A percentile compares a stretch with the other conserved stretches of the same genome.
These are phyloP conservation scores for Dermatophagoides farinae DNA, from an alignment of 1,140 invertebrate species.

Conservation along the genomic window DNA sequence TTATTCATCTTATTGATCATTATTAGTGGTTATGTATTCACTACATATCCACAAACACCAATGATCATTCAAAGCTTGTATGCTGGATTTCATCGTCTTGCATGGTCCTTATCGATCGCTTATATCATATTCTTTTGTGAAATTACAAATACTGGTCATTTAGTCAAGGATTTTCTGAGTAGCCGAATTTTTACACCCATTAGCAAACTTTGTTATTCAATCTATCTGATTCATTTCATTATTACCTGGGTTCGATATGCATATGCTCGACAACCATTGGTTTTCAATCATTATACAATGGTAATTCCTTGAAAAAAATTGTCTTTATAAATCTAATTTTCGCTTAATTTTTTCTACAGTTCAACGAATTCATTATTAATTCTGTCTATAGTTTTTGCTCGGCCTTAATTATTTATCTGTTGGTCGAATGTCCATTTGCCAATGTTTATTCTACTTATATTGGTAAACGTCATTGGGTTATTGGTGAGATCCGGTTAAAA, in stretches of 20 bases:
- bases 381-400: slow-evolving; percentile 15
- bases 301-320: slow-evolving; percentile 10
- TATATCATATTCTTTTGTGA: slow-evolving; percentile 32
- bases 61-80: slow-evolving; percentile 23
- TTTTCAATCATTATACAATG: slow-evolving; percentile 17
- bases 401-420: slow-evolving; percentile 12
- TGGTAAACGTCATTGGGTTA: background rate
- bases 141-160: slow-evolving; percentile 20
- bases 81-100: slow-evolving; percentile 22
- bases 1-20: slow-evolving; percentile 3
- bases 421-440: slow-evolving; percentile 15
- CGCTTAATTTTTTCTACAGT: slow-evolving; percentile 1
- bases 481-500: background rate
- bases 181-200: slow-evolving; percentile 56
- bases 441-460: slow-evolving; percentile 7
- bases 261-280: slow-evolving; percentile 8
- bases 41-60: slow-evolving; percentile 21
- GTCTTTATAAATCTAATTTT: background rate
- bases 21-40: slow-evolving; percentile 13
- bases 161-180: slow-evolving; percentile 47
- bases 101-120: slow-evolving; percentile 26
- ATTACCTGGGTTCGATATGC: slow-evolving; percentile 43
- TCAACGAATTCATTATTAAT: slow-evolving; percentile 18
- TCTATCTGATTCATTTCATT: slow-evolving; percentile 69
- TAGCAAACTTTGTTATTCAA: slow-evolving; percentile 69